Evolutionary conservation across 2,888 invertebrate genomes (phyloP).

Genomic region (Chalcosyrphus nemorum): DNA sequence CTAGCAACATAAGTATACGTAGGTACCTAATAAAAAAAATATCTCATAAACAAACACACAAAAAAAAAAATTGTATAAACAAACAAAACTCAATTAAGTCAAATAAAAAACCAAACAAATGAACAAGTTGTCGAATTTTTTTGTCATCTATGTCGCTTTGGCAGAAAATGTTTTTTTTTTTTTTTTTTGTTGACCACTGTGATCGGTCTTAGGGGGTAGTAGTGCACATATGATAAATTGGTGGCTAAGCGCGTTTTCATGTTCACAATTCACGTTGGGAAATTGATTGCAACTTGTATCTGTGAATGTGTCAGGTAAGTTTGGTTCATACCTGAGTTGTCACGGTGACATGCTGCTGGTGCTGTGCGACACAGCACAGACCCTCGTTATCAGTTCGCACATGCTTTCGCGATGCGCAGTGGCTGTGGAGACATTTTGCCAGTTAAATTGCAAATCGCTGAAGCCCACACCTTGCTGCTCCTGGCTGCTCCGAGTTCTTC

Average conservation of each 20-base stretch:
- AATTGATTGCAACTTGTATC: slow-evolving; percentile 79
- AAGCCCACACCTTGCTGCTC: slow-evolving; percentile 65
- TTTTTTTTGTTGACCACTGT: slow-evolving; percentile 45
- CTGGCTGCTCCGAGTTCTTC: slow-evolving; percentile 34
- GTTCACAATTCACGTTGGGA: slow-evolving; percentile 79
- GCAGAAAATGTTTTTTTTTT: slow-evolving; percentile 55
- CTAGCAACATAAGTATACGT: slow-evolving; percentile 24
- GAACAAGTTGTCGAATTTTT: slow-evolving; percentile 34
- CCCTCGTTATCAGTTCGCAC: slow-evolving; percentile 59
- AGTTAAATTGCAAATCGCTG: slow-evolving; percentile 71
- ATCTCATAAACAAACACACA: no score
- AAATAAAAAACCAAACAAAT: slow-evolving; percentile 23
- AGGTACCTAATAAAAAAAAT: slow-evolving; percentile 53
- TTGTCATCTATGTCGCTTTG: slow-evolving; percentile 14
- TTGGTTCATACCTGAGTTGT: slow-evolving; percentile 70
- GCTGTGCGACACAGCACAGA: slow-evolving; percentile 23
- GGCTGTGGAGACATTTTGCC: slow-evolving; percentile 70
- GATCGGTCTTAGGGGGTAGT: slow-evolving; percentile 59
- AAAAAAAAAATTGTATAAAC: slow-evolving; percentile 47
- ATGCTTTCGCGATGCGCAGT: slow-evolving; percentile 63
- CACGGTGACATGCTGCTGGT: slow-evolving; percentile 63
- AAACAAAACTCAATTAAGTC: slow-evolving; percentile 36
- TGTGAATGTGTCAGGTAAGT: slow-evolving; percentile 61
- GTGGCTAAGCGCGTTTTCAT: slow-evolving; percentile 81
- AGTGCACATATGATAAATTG: slow-evolving; percentile 81